Evolutionary conservation across 2,113 vertebrate species (phyloP), one percentile per base, ranked within the genome.

Genomic region (Rhabdornis inornatus): DNA sequence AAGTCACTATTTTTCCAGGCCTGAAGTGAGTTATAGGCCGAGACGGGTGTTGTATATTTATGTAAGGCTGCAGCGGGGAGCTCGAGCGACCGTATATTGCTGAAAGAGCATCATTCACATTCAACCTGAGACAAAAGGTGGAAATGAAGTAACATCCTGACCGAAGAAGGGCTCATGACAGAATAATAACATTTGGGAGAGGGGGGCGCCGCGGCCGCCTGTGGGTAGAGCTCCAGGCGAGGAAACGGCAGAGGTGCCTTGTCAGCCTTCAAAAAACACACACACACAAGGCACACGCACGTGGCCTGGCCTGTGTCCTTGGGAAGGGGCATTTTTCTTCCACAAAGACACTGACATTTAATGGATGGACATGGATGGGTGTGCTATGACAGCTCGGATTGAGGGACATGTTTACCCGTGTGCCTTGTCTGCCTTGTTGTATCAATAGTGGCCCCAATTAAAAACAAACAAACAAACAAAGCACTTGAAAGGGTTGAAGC

Each of bases 81-180:
- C 98, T 98, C 94, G 97, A 99, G 98, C 98, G 97, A 98, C 98
- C 78, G 98, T 99, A 98, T 99, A 99, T 99, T 99, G 99, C 99
- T 99, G 99, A 99, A 98, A 98, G 99, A 99, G 98, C 99, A 99
- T 97, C 98, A 98, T 98, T 99, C 98, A 94, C 99, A 99, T 99
- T 99, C 98, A 99, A 97, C 96, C 97, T 60, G 96, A 98, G 98
- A 99, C 99, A 99, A 99, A 99, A 99, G 99, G 98, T 99, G 99
- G 99, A 99, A 99, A 99, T 99, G 99, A 99, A 99, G 99, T 98
- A 99, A 99, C 98, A 99, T 99, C 99, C 99, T 99, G 98, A 98
- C 96, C 47, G 33, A 95, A 98, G 98, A 98, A 98, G 98, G 98
- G 98, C 99, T 99, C 98, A 98, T 97, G 99, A 99, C 99, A 99